Conservation (phyloP, 2,888 invertebrate genomes). For the Invenusta paracnida region DNA sequence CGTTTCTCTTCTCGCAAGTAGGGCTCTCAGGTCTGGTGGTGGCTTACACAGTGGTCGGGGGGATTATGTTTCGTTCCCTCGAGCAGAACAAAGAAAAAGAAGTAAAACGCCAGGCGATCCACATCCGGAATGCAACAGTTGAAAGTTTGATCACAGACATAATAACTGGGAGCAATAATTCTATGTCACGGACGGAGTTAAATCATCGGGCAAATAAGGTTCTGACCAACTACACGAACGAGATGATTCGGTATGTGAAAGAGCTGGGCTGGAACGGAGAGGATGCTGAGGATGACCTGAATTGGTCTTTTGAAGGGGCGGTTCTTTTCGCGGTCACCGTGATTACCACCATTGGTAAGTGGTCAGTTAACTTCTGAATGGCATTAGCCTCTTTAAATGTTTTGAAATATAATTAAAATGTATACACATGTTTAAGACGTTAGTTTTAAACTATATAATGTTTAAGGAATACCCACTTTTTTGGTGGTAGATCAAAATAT, state of each 20-base stretch:
- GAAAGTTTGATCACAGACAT: not conserved
- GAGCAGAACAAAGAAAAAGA: constrained; percentile 13
- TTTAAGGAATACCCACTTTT: too few species aligned
- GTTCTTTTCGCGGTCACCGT: constrained; percentile 36
- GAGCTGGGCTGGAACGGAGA: constrained; percentile 30
- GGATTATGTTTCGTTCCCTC: constrained; percentile 8
- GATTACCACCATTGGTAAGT: constrained; percentile 39
- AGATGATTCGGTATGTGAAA: not conserved
- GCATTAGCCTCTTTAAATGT: too few species aligned
- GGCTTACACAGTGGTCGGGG: constrained; percentile 9
- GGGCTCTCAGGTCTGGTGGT: constrained; percentile 30
- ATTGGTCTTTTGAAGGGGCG: constrained; percentile 29
- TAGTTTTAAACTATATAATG: too few species aligned
- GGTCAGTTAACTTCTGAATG: too few species aligned
- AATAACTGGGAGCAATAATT: not conserved
- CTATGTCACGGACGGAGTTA: not conserved
- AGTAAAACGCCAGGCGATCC: not conserved
- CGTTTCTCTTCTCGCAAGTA: constrained; percentile 29
- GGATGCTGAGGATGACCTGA: not conserved
- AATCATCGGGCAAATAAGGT: not conserved
- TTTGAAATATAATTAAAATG: too few species aligned
- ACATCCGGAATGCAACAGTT: not conserved
- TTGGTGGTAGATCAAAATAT: too few species aligned
- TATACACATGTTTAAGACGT: too few species aligned
- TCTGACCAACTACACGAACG: not conserved